Evolutionary conservation across 2,888 invertebrate genomes (phyloP).

Genomic region (Nemurella pictetii): DNA sequence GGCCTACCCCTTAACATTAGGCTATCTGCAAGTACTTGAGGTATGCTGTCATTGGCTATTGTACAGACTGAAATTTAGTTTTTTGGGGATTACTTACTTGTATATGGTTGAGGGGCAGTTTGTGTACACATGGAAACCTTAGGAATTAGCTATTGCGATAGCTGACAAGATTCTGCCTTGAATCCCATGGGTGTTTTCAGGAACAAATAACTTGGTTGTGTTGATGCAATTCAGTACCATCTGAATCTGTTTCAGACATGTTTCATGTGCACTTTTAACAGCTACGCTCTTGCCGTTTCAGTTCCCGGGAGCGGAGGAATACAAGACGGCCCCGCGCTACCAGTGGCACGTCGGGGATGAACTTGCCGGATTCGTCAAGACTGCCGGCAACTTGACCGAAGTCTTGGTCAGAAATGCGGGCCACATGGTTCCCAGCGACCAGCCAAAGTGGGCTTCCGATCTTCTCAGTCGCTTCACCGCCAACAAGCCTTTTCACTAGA

Average conservation of each 20-base stretch:
- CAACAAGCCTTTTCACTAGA: constrained; percentile 54
- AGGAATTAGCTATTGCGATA: too few relatives aligned
- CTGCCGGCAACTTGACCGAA: constrained; percentile 71
- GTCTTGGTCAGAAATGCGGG: constrained; percentile 77
- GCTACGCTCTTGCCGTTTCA: neutral
- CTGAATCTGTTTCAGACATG: constrained; percentile 71
- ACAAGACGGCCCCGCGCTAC: constrained; percentile 65
- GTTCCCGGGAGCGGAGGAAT: constrained; percentile 57
- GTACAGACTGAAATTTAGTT: too few relatives aligned
- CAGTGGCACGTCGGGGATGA: constrained; percentile 71
- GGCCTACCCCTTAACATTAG: constrained; percentile 81
- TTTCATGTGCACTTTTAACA: neutral
- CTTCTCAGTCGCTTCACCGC: constrained; percentile 70
- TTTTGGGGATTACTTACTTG: too few relatives aligned
- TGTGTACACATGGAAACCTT: too few relatives aligned
- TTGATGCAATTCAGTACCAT: too few relatives aligned
- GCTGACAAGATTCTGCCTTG: too few relatives aligned
- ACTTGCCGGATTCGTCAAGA: constrained; percentile 76
- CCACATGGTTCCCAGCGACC: constrained; percentile 80
- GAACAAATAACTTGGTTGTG: too few relatives aligned
- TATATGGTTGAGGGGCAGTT: too few relatives aligned
- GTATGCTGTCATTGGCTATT: too few relatives aligned
- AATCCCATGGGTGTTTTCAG: too few relatives aligned
- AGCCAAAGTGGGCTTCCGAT: constrained; percentile 75
- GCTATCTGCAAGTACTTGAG: constrained; percentile 71